These are phyloP conservation scores for Malacoctenus gilli DNA, from an alignment of 2,797 vertebrate species.

Conservation along the genomic window DNA sequence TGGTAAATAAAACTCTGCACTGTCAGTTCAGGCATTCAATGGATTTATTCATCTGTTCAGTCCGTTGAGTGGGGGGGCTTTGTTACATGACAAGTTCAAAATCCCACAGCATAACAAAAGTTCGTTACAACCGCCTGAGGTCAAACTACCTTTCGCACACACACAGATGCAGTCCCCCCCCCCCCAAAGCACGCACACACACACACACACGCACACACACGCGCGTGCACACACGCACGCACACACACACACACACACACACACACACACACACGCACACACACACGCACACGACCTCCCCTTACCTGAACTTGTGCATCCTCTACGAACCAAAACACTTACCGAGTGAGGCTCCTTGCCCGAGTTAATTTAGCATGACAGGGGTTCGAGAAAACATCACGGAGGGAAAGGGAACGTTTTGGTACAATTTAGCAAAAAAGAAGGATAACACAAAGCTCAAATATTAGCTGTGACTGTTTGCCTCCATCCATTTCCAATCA, in stretches of 20 bases:
- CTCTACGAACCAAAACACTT: constrained; percentile 65
- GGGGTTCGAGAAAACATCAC: constrained; percentile 4
- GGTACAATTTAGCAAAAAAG: constrained; percentile 4
- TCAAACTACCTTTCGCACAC: constrained; percentile 25
- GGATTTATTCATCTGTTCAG: constrained; percentile 96
- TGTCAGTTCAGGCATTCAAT: constrained; percentile 84
- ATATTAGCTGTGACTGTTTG: constrained; percentile 20
- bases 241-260: constrained; percentile 28
- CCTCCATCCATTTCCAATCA: constrained; percentile 20
- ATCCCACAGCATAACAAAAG: constrained; percentile 58
- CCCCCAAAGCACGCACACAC: not conserved
- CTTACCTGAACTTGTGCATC: constrained; percentile 93
- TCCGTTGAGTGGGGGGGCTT: constrained; percentile 82
- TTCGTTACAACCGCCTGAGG: constrained; percentile 69
- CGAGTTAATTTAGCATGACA: constrained; percentile 61
- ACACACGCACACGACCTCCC: constrained; percentile 63
- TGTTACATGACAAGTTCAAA: constrained; percentile 71
- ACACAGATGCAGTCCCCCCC: not conserved
- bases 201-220: not conserved
- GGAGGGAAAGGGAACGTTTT: constrained; percentile 7
- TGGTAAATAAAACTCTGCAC: not conserved
- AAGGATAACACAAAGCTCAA: constrained; percentile 28
- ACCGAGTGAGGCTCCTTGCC: constrained; percentile 42
- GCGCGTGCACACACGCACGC: constrained; percentile 11
- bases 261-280: constrained; percentile 7